Conservation (phyloP, 2,797 vertebrate species). For the Ibycter americanus region DNA sequence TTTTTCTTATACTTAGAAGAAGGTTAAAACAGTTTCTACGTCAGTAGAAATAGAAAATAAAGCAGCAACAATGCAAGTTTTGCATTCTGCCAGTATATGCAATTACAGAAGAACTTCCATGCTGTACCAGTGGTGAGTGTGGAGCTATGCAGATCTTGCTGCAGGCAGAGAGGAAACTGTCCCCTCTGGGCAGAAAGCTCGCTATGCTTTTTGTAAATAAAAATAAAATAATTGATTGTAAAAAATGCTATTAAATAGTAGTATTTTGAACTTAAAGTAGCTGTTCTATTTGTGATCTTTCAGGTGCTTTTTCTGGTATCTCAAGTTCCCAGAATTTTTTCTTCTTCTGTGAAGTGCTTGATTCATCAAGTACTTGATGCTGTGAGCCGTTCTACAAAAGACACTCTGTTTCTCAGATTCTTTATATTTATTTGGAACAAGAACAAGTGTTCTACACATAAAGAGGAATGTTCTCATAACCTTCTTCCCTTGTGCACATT, state of each 20-base stretch:
- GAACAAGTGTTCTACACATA: constrained; percentile 4
- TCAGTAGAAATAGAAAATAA: background rate
- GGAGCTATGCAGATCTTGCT: background rate
- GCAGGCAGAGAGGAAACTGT: background rate
- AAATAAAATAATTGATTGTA: background rate
- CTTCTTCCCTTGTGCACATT: constrained; percentile 3
- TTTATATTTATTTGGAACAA: constrained; percentile 39
- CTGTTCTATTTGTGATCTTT: background rate
- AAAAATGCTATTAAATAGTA: background rate
- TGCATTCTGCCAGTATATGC: background rate
- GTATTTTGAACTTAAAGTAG: background rate
- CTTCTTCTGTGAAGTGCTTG: constrained; percentile 11
- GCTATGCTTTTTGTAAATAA: background rate
- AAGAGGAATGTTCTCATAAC: constrained; percentile 50
- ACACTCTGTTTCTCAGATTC: constrained; percentile 22
- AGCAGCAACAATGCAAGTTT: background rate
- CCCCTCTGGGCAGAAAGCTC: background rate
- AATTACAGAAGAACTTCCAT: background rate
- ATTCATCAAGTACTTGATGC: background rate
- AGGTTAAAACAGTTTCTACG: background rate
- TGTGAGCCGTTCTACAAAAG: background rate
- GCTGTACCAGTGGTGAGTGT: background rate
- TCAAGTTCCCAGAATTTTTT: constrained; percentile 3
- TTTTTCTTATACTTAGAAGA: background rate
- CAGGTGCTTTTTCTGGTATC: constrained; percentile 15